A percentile compares a stretch with the other conserved stretches of the same genome.
Conservation (phyloP, 2,888 invertebrate species). For the Parnassius orleans region DNA sequence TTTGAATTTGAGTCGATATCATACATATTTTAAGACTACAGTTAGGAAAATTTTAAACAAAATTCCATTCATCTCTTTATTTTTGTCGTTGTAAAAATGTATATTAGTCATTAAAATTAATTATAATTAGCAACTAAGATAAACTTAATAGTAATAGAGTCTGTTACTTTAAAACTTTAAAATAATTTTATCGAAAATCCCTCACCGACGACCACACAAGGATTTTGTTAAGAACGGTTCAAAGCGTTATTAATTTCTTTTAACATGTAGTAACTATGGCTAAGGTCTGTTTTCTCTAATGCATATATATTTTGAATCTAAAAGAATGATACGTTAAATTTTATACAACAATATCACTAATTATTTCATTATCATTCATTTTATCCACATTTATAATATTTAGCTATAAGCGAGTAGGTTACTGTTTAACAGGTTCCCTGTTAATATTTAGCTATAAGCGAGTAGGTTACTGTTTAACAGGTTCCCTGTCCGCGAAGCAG, state of each 20-base stretch:
- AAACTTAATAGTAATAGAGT: too few relatives aligned
- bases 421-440: constrained; percentile 30
- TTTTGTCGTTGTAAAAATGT: too few relatives aligned
- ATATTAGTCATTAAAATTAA: too few relatives aligned
- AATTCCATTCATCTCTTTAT: too few relatives aligned
- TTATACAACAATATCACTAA: constrained; percentile 53
- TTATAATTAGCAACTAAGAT: too few relatives aligned
- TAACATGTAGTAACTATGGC: constrained; percentile 34
- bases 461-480: constrained; percentile 29
- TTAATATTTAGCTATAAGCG: constrained; percentile 31
- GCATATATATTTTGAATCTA: constrained; percentile 62
- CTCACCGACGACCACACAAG: neutral
- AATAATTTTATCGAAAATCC: too few relatives aligned
- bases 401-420: constrained; percentile 28
- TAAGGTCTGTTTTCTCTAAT: constrained; percentile 50
- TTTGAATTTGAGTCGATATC: too few relatives aligned
- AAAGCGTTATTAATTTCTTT: constrained; percentile 44
- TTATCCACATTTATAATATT: constrained; percentile 40
- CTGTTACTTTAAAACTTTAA: too few relatives aligned
- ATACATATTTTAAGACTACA: too few relatives aligned
- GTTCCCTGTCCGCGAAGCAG: too few relatives aligned
- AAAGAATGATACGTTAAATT: constrained; percentile 60
- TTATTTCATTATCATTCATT: constrained; percentile 41
- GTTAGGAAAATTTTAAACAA: too few relatives aligned
- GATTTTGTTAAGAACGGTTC: constrained; percentile 46